Evolutionary conservation across 2,888 invertebrate species (phyloP).

Genomic region (Watsonalla cultraria): DNA sequence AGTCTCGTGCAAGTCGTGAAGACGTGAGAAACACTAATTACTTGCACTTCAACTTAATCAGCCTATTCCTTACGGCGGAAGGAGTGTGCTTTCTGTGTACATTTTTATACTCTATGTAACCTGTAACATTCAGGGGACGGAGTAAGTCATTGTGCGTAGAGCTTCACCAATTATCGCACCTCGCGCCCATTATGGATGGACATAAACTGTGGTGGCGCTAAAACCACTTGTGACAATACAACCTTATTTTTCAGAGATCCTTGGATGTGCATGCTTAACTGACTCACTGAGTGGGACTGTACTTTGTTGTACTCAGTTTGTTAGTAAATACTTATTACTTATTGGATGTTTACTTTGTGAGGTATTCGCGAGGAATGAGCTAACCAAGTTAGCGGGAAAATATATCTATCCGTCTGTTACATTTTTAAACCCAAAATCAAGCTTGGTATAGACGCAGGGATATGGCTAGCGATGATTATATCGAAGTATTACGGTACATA

Average conservation of each 20-base stretch:
- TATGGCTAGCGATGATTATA: too few species aligned
- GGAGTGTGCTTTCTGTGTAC: slow-evolving; percentile 5
- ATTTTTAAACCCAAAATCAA: too few species aligned
- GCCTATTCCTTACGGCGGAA: not conserved
- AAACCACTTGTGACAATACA: slow-evolving; percentile 25
- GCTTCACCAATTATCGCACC: slow-evolving; percentile 65
- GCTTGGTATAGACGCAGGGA: too few species aligned
- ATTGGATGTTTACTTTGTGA: too few species aligned
- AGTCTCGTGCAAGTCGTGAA: too few species aligned
- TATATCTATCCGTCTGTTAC: too few species aligned
- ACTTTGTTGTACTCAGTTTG: not conserved
- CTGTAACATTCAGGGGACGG: slow-evolving; percentile 46
- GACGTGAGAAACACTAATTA: too few species aligned
- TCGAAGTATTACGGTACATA: too few species aligned
- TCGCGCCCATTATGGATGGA: slow-evolving; percentile 53
- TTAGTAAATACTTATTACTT: too few species aligned
- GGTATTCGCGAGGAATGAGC: too few species aligned
- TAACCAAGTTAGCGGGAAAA: too few species aligned
- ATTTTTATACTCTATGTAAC: slow-evolving; percentile 34
- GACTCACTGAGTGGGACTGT: not conserved
- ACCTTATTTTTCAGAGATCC: slow-evolving; percentile 4
- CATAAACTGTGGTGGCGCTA: slow-evolving; percentile 47
- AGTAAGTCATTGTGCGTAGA: slow-evolving; percentile 64
- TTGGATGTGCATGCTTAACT: not conserved
- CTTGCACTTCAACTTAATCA: too few species aligned